These are phyloP conservation scores for Camelus dromedarius DNA, from an alignment of 2,113 vertebrate species.

Conservation along the genomic window DNA sequence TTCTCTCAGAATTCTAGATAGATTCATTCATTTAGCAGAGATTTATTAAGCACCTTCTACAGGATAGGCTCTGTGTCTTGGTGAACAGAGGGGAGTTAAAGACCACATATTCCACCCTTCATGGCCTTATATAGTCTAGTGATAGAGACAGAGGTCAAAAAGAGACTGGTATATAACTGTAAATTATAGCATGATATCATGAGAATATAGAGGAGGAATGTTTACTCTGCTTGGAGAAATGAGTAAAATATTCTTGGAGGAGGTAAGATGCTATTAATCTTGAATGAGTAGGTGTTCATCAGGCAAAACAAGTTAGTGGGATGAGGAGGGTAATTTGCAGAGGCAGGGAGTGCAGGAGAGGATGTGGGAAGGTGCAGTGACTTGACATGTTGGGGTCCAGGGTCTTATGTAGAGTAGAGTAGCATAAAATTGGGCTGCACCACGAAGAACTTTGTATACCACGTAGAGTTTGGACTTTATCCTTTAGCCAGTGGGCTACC, in stretches of 20 bases:
- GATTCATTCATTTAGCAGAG: conserved; percentile 5
- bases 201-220: not conserved
- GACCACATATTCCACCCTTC: not conserved
- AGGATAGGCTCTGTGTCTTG: not conserved
- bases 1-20: not conserved
- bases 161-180: not conserved
- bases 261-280: not conserved
- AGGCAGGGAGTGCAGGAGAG: not conserved
- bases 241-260: not conserved
- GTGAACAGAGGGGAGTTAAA: not conserved
- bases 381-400: not conserved
- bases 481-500: not conserved
- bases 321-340: not conserved
- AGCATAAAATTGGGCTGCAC: not conserved
- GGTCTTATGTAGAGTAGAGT: not conserved
- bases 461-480: not conserved
- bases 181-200: not conserved
- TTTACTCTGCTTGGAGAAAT: not conserved
- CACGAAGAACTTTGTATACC: not conserved
- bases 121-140: not conserved
- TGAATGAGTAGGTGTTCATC: not conserved
- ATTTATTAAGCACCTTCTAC: not conserved
- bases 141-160: not conserved
- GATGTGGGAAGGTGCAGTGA: not conserved
- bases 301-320: not conserved